These are phyloP conservation scores for Entomyzon cyanotis DNA, from an alignment of 2,113 vertebrate genomes.

Conservation along the genomic window DNA sequence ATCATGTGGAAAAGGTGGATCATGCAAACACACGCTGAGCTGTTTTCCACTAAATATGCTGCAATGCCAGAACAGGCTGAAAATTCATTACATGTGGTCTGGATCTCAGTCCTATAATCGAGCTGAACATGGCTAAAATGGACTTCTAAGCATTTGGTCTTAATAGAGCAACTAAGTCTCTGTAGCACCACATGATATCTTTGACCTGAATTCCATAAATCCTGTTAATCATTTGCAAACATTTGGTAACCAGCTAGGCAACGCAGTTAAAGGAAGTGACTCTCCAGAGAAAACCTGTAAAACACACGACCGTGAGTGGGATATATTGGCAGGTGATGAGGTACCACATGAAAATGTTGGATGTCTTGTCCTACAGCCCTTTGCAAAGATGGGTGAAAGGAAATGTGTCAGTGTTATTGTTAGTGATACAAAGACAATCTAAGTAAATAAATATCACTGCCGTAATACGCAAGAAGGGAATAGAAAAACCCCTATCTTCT, in stretches of 20 bases:
- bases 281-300: neutral
- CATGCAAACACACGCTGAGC: neutral
- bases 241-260: neutral
- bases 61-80: neutral
- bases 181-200: neutral
- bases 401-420: neutral
- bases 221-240: neutral
- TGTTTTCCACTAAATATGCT: neutral
- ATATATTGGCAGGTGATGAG: neutral
- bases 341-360: neutral
- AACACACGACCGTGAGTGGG: fast-evolving
- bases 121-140: neutral
- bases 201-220: neutral
- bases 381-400: neutral
- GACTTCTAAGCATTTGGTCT: neutral
- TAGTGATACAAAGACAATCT: neutral
- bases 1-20: neutral
- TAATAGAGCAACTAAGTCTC: neutral
- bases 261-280: neutral
- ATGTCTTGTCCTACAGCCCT: neutral
- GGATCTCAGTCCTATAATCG: neutral
- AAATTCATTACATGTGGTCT: neutral
- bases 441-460: neutral
- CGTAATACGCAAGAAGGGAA: neutral
- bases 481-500: neutral